Base-by-base conservation (phyloP, 2,888 invertebrate species). In the Mylabris sibirica region DNA sequence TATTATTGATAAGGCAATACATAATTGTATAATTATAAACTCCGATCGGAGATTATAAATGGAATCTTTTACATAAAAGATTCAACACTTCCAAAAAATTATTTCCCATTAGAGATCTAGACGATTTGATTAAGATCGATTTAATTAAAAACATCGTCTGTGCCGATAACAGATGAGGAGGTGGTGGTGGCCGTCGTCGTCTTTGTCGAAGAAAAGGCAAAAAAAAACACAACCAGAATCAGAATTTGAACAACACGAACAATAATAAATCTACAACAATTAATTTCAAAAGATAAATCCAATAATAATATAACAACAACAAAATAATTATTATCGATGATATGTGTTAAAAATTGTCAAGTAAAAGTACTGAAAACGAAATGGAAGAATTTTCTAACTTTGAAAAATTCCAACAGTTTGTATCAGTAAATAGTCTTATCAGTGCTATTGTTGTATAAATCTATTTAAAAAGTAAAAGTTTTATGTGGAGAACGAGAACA, bases 21-120 rank as follows among this genome's bases (percentile, higher is more conserved):
- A 70, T 70, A 70, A 70, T 70, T 70, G 70, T 70, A 67, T 70
- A 70, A 70, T 70, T 70, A 70, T 70, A 70, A 70, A 62, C 64
- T 64, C n/a, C n/a, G 67, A 64, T 53, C 53, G 20, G 11, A 34
- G 41, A 61, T 53, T 53, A 3, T 12, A 53, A 53, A 53, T 22
- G 12, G 12, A 53, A 49, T 20, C 20, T 17, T 49, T 49, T 49
- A 49, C 44, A 44, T 44, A 24, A 53, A 53, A 53, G 53, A 53
- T 53, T 24, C 53, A 53, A 53, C 53, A 24, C 53, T 53, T 24
- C 24, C 22, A 53, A 53, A 53, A 53, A 53, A 53, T 49, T 3
- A 11, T 49, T 22, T 53, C 24, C 53, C 24, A 53, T 53, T 53
- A 53, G 53, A 53, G 53, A 53, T 53, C 22, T 11, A 53, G 3